These are phyloP conservation scores for Mirza zaza DNA, from an alignment of 2,113 vertebrate species.

Conservation along the genomic window DNA sequence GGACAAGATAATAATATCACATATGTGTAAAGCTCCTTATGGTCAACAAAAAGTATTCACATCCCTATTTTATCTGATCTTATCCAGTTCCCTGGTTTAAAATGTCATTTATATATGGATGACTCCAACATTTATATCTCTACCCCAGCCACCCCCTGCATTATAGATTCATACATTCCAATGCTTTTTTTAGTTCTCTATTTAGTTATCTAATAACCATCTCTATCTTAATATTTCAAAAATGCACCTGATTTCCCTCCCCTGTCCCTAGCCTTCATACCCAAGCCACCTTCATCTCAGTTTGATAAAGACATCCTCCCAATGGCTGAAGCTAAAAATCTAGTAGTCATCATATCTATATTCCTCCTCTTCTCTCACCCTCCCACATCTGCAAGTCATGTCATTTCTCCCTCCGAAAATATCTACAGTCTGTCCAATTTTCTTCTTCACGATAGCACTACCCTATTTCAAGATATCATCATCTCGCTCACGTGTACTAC, in stretches of 20 bases:
- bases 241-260: neutral
- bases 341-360: neutral
- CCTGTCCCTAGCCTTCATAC: neutral
- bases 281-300: neutral
- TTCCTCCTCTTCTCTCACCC: conserved; percentile 54
- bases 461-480: neutral
- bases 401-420: conserved; percentile 52
- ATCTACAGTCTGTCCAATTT: conserved; percentile 27
- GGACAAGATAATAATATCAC: neutral
- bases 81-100: neutral
- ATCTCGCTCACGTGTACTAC: neutral
- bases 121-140: neutral
- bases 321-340: conserved; percentile 6
- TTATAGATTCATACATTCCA: neutral
- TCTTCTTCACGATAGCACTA: neutral
- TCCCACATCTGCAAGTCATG: conserved; percentile 59
- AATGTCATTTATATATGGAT: neutral
- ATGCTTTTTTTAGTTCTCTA: neutral
- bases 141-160: neutral
- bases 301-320: conserved; percentile 25
- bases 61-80: neutral
- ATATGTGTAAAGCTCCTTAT: neutral
- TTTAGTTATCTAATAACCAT: neutral
- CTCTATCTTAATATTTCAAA: conserved; percentile 8
- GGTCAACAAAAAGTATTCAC: neutral